Conservation (phyloP, 2,888 invertebrate species). For the Rhingia rostrata region DNA sequence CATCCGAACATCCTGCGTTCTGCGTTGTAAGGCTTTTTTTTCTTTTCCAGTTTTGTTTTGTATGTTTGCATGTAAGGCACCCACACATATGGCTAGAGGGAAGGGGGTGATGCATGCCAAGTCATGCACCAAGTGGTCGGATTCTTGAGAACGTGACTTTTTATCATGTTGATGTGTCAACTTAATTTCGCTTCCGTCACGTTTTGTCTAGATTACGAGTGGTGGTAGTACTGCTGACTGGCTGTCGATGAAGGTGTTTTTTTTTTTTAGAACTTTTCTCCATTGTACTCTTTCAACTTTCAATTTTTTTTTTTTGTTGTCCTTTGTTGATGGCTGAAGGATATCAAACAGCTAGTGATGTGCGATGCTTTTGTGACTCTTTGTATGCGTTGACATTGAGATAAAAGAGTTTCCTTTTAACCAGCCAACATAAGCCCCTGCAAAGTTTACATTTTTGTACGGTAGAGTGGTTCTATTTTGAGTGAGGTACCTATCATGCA, state of each 20-base stretch:
- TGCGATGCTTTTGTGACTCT: not conserved
- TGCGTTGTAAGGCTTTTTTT: constrained; percentile 22
- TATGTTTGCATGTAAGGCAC: not conserved
- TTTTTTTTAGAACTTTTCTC: not conserved
- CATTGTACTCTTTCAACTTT: not conserved
- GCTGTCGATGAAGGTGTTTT: constrained; percentile 62
- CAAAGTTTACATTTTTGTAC: not conserved
- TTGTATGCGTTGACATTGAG: constrained; percentile 50
- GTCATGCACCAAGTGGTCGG: constrained; percentile 70
- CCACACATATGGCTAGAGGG: not conserved
- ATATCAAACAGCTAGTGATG: constrained; percentile 6
- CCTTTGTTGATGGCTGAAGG: constrained; percentile 48
- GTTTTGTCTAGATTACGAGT: constrained; percentile 74
- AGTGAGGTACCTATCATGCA: not conserved
- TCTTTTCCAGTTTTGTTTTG: not conserved
- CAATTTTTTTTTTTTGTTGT: constrained; percentile 5
- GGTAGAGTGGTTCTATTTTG: not conserved
- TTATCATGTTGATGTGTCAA: constrained; percentile 74
- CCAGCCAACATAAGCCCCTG: not conserved
- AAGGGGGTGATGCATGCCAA: constrained; percentile 54
- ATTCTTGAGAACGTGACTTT: constrained; percentile 74
- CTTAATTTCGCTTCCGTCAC: constrained; percentile 75
- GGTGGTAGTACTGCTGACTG: constrained; percentile 68
- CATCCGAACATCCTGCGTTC: constrained; percentile 56
- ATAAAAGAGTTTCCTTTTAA: constrained; percentile 21